A percentile compares a stretch with the other conserved stretches of the same genome.
Conservation (phyloP, 2,888 invertebrate genomes). For the Galerucella calmariensis region DNA sequence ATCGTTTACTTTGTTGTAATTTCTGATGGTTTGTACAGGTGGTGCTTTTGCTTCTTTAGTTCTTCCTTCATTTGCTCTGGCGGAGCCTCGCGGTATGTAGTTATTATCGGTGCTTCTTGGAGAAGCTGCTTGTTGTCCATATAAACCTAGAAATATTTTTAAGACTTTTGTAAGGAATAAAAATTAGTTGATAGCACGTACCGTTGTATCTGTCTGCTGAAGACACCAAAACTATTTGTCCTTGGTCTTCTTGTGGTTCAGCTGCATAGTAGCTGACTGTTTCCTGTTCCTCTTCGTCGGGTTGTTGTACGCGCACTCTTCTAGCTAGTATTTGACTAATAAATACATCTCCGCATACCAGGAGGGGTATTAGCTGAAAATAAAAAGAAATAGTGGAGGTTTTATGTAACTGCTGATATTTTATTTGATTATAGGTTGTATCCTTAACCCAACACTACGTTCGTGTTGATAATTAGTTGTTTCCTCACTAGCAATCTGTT, state of each 20-base stretch:
- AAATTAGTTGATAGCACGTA: neutral
- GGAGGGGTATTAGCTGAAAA: slow-evolving; percentile 55
- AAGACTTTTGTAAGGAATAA: neutral
- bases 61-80: slow-evolving; percentile 57
- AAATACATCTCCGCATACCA: slow-evolving; percentile 53
- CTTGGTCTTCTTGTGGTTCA: slow-evolving; percentile 61
- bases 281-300: slow-evolving; percentile 65
- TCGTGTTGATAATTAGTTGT: neutral
- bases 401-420: neutral
- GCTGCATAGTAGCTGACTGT: slow-evolving; percentile 64
- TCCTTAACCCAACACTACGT: neutral
- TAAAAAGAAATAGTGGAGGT: neutral
- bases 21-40: slow-evolving; percentile 84
- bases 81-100: slow-evolving; percentile 58
- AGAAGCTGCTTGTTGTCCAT: slow-evolving; percentile 64
- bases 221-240: slow-evolving; percentile 61
- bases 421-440: neutral
- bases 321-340: slow-evolving; percentile 61
- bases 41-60: slow-evolving; percentile 75
- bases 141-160: slow-evolving; percentile 54
- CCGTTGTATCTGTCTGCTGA: slow-evolving; percentile 39
- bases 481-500: neutral
- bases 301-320: slow-evolving; percentile 67
- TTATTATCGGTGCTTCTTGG: slow-evolving; percentile 57
- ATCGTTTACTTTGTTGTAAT: slow-evolving; percentile 85